These are phyloP conservation scores for Pituophis catenifer DNA, from an alignment of 2,113 vertebrate genomes.

Conservation along the genomic window DNA sequence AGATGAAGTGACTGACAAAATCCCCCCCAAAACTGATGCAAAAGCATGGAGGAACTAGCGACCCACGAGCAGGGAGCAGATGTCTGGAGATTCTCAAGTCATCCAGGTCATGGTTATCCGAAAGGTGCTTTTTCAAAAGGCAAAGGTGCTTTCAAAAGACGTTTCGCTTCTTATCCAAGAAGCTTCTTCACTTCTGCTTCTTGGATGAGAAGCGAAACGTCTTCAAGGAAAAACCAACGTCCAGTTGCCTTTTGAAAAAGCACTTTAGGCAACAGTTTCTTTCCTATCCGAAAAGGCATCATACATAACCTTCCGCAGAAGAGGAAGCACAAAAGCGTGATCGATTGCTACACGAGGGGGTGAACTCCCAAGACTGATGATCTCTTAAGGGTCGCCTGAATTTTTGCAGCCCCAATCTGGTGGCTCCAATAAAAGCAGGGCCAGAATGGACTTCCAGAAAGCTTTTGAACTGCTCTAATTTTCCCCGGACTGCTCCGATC, in stretches of 20 bases:
- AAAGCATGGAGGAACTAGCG: neutral
- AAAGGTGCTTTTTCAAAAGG: too few species aligned
- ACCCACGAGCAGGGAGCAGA: neutral
- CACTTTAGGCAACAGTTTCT: too few species aligned
- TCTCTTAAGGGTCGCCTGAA: neutral
- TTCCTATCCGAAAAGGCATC: neutral
- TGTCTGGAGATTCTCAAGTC: neutral
- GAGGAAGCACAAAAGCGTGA: too few species aligned
- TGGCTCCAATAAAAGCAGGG: neutral
- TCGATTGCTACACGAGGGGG: too few species aligned
- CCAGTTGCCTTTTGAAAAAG: too few species aligned
- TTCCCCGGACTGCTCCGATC: neutral
- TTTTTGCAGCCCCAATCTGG: neutral
- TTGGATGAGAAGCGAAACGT: too few species aligned
- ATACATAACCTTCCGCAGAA: neutral
- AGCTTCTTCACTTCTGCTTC: too few species aligned
- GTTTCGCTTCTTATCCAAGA: too few species aligned
- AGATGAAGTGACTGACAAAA: neutral
- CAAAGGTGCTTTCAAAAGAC: too few species aligned
- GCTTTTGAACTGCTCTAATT: neutral
- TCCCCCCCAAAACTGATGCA: neutral
- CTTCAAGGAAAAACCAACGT: too few species aligned
- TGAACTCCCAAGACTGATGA: neutral
- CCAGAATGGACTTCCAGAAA: neutral
- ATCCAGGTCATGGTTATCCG: neutral